Evolutionary conservation across 2,888 invertebrate species (phyloP).

Genomic region (Gari tellinella): DNA sequence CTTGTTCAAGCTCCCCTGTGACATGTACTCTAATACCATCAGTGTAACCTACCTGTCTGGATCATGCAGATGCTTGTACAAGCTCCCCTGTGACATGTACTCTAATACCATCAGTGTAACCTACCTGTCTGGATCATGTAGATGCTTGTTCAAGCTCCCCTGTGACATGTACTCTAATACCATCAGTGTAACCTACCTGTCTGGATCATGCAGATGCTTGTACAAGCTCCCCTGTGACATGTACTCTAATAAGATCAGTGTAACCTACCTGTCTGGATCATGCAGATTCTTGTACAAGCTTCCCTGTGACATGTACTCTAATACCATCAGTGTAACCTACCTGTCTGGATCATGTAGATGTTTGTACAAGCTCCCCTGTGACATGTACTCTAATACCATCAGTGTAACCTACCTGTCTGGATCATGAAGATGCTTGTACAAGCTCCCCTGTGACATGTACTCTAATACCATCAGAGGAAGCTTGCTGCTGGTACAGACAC

Average conservation of each 20-base stretch:
- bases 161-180: conserved; percentile 79
- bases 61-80: conserved; percentile 73
- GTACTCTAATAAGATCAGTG: conserved; percentile 80
- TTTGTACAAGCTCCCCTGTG: conserved; percentile 75
- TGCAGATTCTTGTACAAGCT: conserved; percentile 76
- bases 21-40: conserved; percentile 81
- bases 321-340: conserved; percentile 73
- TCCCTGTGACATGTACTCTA: conserved; percentile 80
- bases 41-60: conserved; percentile 72
- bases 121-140: conserved; percentile 73
- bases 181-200: conserved; percentile 76
- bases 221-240: conserved; percentile 80
- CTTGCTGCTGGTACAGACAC: conserved; percentile 74
- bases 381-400: conserved; percentile 81
- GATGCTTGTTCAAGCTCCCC: conserved; percentile 75
- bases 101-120: conserved; percentile 76
- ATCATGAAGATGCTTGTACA: conserved; percentile 75
- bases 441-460: conserved; percentile 78
- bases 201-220: conserved; percentile 66
- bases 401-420: conserved; percentile 63
- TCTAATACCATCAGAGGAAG: conserved; percentile 80
- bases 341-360: conserved; percentile 71
- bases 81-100: conserved; percentile 78
- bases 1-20: conserved; percentile 75
- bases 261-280: conserved; percentile 65